Base-by-base conservation (phyloP, 2,888 invertebrate genomes). In the Limenitis camilla region DNA sequence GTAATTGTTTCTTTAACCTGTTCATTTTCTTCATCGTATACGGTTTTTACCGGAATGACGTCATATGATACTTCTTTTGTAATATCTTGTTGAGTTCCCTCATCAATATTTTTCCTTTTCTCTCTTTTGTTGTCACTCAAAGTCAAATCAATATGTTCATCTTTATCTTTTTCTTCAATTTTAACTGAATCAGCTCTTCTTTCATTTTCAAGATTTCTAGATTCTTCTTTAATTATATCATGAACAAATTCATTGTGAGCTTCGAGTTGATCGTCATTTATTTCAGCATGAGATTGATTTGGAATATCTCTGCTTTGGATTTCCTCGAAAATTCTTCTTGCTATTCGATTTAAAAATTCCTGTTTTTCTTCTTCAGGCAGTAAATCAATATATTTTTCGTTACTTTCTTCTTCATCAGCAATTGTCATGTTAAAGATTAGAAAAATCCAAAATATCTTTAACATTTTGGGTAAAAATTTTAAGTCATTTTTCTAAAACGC, bases 361-460 rank as follows among this genome's bases (percentile, higher is more conserved):
- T 72, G 64, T 56, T 84, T 85, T 40, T 81, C 78, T 29, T 69
- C 63, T 33, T 78, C 78, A 0, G 81, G 76, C 10, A 86, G 61
- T 30, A 76, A 61, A 62, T 83, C 77, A 45, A 84, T 76, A 44
- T 76, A 83, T 57, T 74, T 78, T 4, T 76, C 72, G n/a, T 71
- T 66, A 59, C 63, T 72, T 4, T 71, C 67, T 6, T 65, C 60
- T 4, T 59, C 60, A 5, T 60, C 36, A n/a, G 52, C 47, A 19
- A 52, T 58, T 40, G 56, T 49, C 40, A 48, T 56, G n/a, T 52
- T 55, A 31, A 56, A 39, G 11, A 58, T 28, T 40, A 70, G 35
- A 41, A 72, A 53, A 6, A 71, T 10, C 11, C 66, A 39, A 43
- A 74, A 52, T 55, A 65, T 49, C 30, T 62, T 49, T 45, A 53